phyloP scores from a whole-genome alignment of 2,888 invertebrate genomes.

The Leptinotarsa haldemani region DNA sequence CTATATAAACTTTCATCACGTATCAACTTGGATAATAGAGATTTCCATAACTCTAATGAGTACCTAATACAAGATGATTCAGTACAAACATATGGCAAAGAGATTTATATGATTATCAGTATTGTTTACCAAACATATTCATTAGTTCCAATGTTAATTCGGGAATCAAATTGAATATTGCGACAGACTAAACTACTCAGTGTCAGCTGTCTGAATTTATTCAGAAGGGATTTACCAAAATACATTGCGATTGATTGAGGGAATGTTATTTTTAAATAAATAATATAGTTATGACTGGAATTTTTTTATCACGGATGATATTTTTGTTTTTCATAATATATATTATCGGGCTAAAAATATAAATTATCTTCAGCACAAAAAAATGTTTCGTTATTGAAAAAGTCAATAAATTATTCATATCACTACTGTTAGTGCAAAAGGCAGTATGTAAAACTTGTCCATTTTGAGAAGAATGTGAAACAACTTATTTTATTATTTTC shows the following conservation, averaged over 20 bases:
- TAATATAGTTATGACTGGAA: no score
- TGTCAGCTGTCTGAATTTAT: conserved; percentile 2
- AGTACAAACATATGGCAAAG: conserved; percentile 11
- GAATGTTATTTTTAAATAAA: no score
- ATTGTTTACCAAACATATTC: conserved; percentile 9
- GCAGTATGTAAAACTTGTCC: no score
- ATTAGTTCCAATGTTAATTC: conserved; percentile 10
- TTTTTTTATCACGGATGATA: no score
- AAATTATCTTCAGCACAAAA: no score
- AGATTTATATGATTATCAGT: conserved; percentile 6
- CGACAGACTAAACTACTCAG: neutral
- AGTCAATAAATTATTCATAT: conserved; percentile 1
- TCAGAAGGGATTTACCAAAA: conserved; percentile 2
- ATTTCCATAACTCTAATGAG: no score
- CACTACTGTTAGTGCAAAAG: neutral
- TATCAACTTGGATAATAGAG: no score
- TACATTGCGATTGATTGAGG: neutral
- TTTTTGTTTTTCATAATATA: no score
- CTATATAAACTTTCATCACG: neutral
- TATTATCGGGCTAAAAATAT: no score
- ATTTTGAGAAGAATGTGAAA: no score
- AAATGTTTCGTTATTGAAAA: neutral
- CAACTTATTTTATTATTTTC: no score
- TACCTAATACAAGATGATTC: neutral
- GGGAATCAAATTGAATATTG: conserved; percentile 8